Base-by-base conservation (phyloP, 2,888 invertebrate species). In the Barypeithes pellucidus region DNA sequence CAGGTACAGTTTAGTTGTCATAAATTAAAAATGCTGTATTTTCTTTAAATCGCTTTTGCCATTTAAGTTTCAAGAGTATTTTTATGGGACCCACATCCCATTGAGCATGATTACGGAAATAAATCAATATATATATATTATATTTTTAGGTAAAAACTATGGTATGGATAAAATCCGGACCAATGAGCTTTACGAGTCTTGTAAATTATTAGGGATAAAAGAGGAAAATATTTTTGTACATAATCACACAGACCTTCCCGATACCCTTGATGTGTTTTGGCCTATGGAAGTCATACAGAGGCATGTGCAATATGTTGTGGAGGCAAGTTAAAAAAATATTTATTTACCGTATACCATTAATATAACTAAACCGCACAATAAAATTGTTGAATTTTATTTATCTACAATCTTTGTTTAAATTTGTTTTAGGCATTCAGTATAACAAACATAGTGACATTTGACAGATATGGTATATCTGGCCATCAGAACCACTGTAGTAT, bases 401-500 rank as follows among this genome's bases (percentile, higher is more conserved):
- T 66, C n/a, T 5, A 9, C n/a, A 12, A 39, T 24, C 7, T 66
- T 20, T 39, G 18, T 3, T 36, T 36, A 18, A 9, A 33, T 50
- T 45, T 57, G 9, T 68, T 69, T 4, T 24, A 74, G 74, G 88
- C 90, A 70, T 89, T 94, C 80, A 91, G 91, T 80, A 93, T 96
- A 81, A 93, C 95, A 82, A 93, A 94, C 1, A 88, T 98, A 65
- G 91, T 99, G 67, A 97, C 98, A 14, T 99, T 99, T 88, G 99
- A 99, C 87, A 91, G 93, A 82, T 90, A 93, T 83, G 99, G 99
- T 62, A 93, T 99, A 5, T 98, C 97, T 79, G 92, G 94, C 5
- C 99, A 99, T 87, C 88, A 90, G 22, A 99, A 99, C 88, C 99
- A 99, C 85, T 91, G 91, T 76, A 93, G 95, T 73, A 90, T 95